Evolutionary conservation across 2,797 vertebrate species (phyloP).

Genomic region (Sitta carolinensis): DNA sequence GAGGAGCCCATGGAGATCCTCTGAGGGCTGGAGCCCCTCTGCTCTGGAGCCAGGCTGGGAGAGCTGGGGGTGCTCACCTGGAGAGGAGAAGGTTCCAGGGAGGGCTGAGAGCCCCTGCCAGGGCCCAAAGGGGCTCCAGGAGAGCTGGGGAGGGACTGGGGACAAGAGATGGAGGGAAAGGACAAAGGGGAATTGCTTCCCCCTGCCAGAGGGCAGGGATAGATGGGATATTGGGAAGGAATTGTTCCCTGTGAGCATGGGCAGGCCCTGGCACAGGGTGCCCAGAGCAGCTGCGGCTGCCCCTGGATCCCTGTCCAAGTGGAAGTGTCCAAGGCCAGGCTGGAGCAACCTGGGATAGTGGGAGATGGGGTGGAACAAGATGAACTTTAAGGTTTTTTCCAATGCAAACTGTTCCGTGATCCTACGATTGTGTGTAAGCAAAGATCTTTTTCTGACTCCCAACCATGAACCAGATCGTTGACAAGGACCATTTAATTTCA

Average conservation of each 20-base stretch:
- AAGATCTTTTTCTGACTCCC: neutral
- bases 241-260: no score
- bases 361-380: rapidly evolving
- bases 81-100: neutral
- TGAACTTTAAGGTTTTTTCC: neutral
- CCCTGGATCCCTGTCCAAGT: neutral
- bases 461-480: neutral
- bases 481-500: neutral
- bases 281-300: neutral
- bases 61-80: neutral
- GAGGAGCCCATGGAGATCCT: rapidly evolving
- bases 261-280: neutral
- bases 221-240: no score
- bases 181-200: neutral
- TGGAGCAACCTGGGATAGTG: rapidly evolving
- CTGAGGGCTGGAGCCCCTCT: neutral
- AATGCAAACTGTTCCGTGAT: neutral
- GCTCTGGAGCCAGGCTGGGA: neutral
- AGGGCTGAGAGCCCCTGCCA: rapidly evolving
- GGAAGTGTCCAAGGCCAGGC: rapidly evolving
- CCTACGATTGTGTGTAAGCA: neutral
- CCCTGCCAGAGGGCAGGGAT: neutral
- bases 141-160: neutral
- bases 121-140: neutral
- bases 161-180: neutral